phyloP scores from a whole-genome alignment of 2,797 vertebrate species.

The Salmo trutta region DNA sequence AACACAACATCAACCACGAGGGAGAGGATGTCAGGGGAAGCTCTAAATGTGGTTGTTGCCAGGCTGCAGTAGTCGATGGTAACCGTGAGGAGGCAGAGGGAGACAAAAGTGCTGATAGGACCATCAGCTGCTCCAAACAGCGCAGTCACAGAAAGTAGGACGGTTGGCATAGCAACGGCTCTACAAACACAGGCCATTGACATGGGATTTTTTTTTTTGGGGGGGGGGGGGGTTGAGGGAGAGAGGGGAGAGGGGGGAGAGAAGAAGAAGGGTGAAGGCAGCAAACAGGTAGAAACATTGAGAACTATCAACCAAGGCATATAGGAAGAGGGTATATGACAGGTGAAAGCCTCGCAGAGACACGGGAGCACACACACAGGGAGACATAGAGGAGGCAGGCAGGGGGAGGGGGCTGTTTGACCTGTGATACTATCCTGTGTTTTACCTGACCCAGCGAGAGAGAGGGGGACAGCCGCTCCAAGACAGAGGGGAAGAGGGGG shows the following conservation, averaged over 20 bases:
- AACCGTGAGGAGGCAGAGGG: conserved; percentile 78
- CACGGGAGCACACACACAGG: conserved; percentile 68
- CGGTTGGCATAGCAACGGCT: conserved; percentile 84
- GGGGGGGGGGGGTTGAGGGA: conserved; percentile 32
- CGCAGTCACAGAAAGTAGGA: conserved; percentile 76
- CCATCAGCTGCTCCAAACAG: conserved; percentile 62
- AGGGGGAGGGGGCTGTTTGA: conserved; percentile 68
- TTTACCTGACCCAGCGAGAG: conserved; percentile 78
- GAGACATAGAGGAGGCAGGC: conserved; percentile 76
- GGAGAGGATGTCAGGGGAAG: too few species aligned
- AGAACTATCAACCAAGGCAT: conserved; percentile 65
- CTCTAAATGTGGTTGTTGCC: conserved; percentile 19
- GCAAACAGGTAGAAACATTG: conserved; percentile 78
- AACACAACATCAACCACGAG: too few species aligned
- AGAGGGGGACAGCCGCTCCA: conserved; percentile 71
- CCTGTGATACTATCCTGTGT: conserved; percentile 85
- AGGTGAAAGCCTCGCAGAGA: conserved; percentile 79
- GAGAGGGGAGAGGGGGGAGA: conserved; percentile 50
- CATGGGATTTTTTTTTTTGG: conserved; percentile 32
- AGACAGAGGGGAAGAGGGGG: conserved; percentile 50
- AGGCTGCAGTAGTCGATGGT: conserved; percentile 68
- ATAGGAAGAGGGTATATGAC: conserved; percentile 83
- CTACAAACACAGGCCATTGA: conserved; percentile 72
- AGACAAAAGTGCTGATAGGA: conserved; percentile 48
- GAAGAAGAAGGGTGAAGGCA: conserved; percentile 61